These are phyloP conservation scores for Eustalomyia histrio DNA, from an alignment of 2,888 invertebrate genomes.

Conservation along the genomic window DNA sequence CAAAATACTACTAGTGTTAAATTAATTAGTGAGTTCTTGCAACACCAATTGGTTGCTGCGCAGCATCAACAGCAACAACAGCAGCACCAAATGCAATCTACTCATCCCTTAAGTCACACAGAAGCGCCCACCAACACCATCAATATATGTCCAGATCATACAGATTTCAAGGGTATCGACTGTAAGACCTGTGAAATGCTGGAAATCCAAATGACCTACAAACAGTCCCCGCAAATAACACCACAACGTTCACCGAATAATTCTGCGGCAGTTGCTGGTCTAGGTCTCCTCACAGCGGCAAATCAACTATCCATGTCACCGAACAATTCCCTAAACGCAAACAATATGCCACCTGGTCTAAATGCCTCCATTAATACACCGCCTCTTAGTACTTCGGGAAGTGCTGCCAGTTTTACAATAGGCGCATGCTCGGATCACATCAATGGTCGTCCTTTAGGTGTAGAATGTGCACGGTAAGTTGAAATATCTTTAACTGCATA, in stretches of 20 bases:
- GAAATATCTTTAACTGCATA: neutral
- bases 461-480: conserved; percentile 88
- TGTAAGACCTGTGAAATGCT: conserved; percentile 78
- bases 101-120: conserved; percentile 29
- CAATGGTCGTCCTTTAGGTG: conserved; percentile 94
- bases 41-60: conserved; percentile 74
- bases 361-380: conserved; percentile 45
- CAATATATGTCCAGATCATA: conserved; percentile 75
- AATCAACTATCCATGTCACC: conserved; percentile 51
- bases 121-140: conserved; percentile 58
- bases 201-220: conserved; percentile 71
- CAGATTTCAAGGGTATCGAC: conserved; percentile 76
- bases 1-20: conserved; percentile 69
- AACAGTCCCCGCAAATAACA: conserved; percentile 47
- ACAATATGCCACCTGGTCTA: conserved; percentile 23
- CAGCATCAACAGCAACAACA: conserved; percentile 69
- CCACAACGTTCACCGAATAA: conserved; percentile 65
- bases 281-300: conserved; percentile 39
- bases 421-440: conserved; percentile 97
- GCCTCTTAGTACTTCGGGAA: conserved; percentile 27
- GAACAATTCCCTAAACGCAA: conserved; percentile 36
- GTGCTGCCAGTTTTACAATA: conserved; percentile 84
- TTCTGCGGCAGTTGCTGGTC: conserved; percentile 63
- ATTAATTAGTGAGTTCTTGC: conserved; percentile 77
- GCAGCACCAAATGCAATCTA: no score